Base-by-base conservation (phyloP, 1,140 invertebrate species). In the Camponotus floridanus region DNA sequence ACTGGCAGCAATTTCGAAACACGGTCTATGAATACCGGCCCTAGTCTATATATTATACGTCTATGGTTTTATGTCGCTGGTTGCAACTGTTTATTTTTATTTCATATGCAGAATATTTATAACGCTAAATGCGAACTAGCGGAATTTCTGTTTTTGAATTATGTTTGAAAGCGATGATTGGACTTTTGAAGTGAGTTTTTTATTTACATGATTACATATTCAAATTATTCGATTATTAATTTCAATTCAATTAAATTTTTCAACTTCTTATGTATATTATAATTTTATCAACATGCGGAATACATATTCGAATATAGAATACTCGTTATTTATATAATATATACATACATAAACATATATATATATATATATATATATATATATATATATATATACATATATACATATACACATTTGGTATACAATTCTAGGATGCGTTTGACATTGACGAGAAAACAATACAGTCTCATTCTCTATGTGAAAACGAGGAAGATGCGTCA, bases 351-450 rank as follows among this genome's bases (percentile, higher is more conserved):
- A 45, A n/a, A n/a, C 7, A 45, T 3, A 45, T 11, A 9, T 11
- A 2, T 11, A 45, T 8, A 42, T 8, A 8, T 7, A 8, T 7
- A 8, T 8, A 8, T 8, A 8, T 8, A 15, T 15, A 15, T 15
- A 15, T 48, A 48, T 48, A 4, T 15, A 8, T 45, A 48, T 48
- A 48, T 48, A 48, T 48, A 48, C 13, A 45, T 1, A 45, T 6
- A 45, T 45, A 9, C 15, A 39, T 5, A 21, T 21, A 42, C 7
- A n/a, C 71, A 31, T 45, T 45, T n/a, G 0, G 7, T 18, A 0
- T 26, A 71, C 45, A 67, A 85, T 85, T 92, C 13, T 67, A 93
- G 92, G 88, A 92, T 62, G 78, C 86, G 26, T 61, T 90, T 8
- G 83, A 91, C 13, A 31, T 90, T 0, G 86, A 90, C 45, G 39